A percentile compares a stretch with the other conserved stretches of the same genome.
These are phyloP conservation scores for Drosophila leontia DNA, from an alignment of 1,140 invertebrate species.

Conservation along the genomic window DNA sequence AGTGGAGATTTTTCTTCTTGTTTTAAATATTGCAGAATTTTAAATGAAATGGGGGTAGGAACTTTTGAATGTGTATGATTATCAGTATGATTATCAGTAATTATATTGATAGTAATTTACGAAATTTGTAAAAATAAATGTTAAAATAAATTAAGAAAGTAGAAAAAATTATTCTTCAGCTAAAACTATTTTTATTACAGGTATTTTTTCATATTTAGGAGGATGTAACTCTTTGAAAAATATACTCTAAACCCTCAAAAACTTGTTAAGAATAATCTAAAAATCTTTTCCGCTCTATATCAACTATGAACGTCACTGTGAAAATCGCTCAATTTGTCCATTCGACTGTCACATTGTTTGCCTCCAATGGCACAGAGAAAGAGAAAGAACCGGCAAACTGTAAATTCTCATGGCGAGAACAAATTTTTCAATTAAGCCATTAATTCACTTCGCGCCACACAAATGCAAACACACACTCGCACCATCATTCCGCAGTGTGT, in stretches of 20 bases:
- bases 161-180: no score
- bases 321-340: constrained; percentile 65
- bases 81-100: no score
- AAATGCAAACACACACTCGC: constrained; percentile 52
- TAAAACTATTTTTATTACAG: no score
- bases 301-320: constrained; percentile 10
- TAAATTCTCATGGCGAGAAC: constrained; percentile 77
- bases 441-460: constrained; percentile 80
- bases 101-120: background rate
- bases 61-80: no score
- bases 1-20: background rate
- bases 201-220: no score
- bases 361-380: constrained; percentile 11
- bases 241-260: background rate
- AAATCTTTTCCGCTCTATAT: background rate
- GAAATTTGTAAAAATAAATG: background rate
- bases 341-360: constrained; percentile 52
- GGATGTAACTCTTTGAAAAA: background rate
- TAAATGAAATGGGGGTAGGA: background rate
- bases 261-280: background rate
- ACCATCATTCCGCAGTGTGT: constrained; percentile 38
- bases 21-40: background rate
- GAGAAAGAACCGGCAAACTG: constrained; percentile 39
- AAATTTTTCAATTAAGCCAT: constrained; percentile 85
- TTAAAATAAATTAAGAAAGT: background rate